A percentile compares a stretch with the other conserved stretches of the same genome.
Conservation (phyloP, 2,888 invertebrate species). For the Drosophila putrida region DNA sequence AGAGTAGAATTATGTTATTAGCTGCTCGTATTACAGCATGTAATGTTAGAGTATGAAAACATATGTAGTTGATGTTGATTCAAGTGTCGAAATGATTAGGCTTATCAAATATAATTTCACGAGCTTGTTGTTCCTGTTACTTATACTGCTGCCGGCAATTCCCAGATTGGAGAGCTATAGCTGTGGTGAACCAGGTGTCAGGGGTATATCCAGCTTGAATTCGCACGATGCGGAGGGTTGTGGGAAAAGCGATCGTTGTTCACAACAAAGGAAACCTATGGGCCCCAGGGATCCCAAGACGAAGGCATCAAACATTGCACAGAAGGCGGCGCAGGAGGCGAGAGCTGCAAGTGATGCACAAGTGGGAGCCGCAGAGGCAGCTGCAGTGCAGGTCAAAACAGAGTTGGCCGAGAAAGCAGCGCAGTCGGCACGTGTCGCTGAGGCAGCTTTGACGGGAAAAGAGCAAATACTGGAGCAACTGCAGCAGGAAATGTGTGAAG, state of each 20-base stretch:
- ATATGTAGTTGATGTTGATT: slow-evolving; percentile 7
- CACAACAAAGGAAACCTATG: neutral
- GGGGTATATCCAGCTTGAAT: slow-evolving; percentile 13
- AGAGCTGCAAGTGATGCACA: slow-evolving; percentile 90
- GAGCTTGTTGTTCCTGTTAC: slow-evolving; percentile 29
- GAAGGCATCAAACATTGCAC: slow-evolving; percentile 89
- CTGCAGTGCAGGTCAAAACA: slow-evolving; percentile 90
- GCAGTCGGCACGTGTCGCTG: slow-evolving; percentile 90
- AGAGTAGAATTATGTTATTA: no score
- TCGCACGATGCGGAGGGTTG: neutral
- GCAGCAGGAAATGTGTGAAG: slow-evolving; percentile 89
- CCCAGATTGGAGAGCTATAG: slow-evolving; percentile 42
- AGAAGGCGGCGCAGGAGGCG: slow-evolving; percentile 91
- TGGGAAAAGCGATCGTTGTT: neutral
- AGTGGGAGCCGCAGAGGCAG: slow-evolving; percentile 90
- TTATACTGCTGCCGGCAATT: slow-evolving; percentile 36
- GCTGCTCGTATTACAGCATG: neutral
- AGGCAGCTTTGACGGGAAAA: slow-evolving; percentile 90
- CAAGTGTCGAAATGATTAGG: slow-evolving; percentile 28
- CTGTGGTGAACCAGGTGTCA: slow-evolving; percentile 9
- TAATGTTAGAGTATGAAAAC: no score
- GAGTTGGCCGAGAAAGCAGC: slow-evolving; percentile 90
- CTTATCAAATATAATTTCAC: slow-evolving; percentile 38
- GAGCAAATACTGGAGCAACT: slow-evolving; percentile 90
- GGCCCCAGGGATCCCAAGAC: slow-evolving; percentile 69